Percentiles rank a stretch among this genome's conserved stretches.
These are phyloP conservation scores for Xerus inauris DNA, from an alignment of 2,113 vertebrate species.

Conservation along the genomic window DNA sequence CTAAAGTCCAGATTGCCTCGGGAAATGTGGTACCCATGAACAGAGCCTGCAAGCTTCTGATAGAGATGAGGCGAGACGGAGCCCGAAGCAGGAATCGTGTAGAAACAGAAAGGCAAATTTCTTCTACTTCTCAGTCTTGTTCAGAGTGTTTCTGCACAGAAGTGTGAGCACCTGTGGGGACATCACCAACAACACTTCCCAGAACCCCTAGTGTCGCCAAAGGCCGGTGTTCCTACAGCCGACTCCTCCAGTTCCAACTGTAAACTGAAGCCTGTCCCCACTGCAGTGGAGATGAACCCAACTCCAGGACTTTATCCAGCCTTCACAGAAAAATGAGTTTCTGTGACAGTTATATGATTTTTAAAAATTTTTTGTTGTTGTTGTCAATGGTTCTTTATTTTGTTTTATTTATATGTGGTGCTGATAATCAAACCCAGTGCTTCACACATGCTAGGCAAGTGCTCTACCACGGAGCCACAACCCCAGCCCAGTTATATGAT, in stretches of 20 bases:
- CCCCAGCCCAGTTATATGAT: too few relatives aligned
- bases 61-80: neutral
- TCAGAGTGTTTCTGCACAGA: neutral
- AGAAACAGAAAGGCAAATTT: neutral
- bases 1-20: neutral
- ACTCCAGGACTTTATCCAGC: neutral
- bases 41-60: neutral
- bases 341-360: neutral
- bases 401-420: too few relatives aligned
- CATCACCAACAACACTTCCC: accelerated
- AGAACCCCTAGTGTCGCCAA: neutral
- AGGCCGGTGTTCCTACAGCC: accelerated
- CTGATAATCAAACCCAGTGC: too few relatives aligned
- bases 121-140: neutral
- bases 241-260: neutral
- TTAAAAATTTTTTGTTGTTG: too few relatives aligned
- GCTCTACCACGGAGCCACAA: too few relatives aligned
- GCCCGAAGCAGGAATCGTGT: accelerated
- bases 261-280: too few relatives aligned
- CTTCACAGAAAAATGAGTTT: neutral
- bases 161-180: accelerated
- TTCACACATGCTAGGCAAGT: too few relatives aligned
- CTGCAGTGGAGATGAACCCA: neutral
- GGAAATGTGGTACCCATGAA: accelerated
- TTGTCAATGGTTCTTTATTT: too few relatives aligned